Evolutionary conservation across 2,888 invertebrate species (phyloP).

Genomic region (Tolmerus cingulatus): DNA sequence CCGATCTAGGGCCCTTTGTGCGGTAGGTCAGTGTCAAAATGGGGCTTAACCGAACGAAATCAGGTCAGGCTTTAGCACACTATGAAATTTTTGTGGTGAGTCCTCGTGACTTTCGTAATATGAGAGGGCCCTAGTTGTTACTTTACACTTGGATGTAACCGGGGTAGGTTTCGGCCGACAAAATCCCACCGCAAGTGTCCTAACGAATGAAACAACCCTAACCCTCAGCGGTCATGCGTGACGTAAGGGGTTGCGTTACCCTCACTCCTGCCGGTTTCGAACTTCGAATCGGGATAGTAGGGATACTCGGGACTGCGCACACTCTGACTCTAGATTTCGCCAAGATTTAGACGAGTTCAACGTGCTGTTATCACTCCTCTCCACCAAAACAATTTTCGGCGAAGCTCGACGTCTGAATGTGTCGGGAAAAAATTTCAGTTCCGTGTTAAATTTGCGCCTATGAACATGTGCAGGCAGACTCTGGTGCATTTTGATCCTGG

Average conservation of each 20-base stretch:
- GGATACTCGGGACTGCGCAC: neutral
- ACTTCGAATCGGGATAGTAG: neutral
- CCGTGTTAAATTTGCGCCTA: constrained; percentile 62
- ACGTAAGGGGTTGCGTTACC: neutral
- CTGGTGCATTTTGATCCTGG: neutral
- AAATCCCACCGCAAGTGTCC: neutral
- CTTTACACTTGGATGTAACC: neutral
- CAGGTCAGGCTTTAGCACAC: constrained; percentile 5
- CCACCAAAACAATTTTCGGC: constrained; percentile 23
- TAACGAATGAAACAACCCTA: neutral
- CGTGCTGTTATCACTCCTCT: constrained; percentile 22
- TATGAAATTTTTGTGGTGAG: constrained; percentile 31
- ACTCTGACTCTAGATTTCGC: neutral
- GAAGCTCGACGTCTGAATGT: constrained; percentile 28
- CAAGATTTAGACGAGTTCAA: constrained; percentile 26
- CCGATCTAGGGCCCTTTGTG: constrained; percentile 19
- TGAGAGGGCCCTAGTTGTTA: neutral
- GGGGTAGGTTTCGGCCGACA: neutral
- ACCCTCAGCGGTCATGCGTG: neutral
- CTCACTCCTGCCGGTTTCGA: neutral
- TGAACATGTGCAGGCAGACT: constrained; percentile 56
- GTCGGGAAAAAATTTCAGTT: constrained; percentile 57
- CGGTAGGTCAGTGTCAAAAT: constrained; percentile 38
- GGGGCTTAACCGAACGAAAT: neutral
- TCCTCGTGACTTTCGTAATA: constrained; percentile 3